Evolutionary conservation across 1,140 invertebrate genomes (phyloP), one percentile per base, ranked within the genome.

Genomic region (Scaptomyza graminum): DNA sequence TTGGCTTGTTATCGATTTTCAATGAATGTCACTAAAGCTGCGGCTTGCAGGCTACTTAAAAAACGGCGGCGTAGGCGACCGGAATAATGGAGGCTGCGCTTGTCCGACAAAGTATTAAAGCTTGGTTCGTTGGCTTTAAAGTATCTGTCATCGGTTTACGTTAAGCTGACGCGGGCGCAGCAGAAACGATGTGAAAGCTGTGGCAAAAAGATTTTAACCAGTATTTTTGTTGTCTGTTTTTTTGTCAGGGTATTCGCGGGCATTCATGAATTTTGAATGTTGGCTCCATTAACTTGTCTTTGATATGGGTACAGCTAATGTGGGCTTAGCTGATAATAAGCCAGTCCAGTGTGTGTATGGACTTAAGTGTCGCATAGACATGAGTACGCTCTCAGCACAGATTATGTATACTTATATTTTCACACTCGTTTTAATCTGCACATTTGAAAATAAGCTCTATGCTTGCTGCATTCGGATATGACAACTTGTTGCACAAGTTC

Each of bases 1-100:
- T 7, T 52, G 65, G 39, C 49, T 56, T 72, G 18, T 47, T 75
- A 84, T 84, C 74, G 81, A 84, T 84, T 84, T 85, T 81, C 63
- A 55, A 83, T 75, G 74, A 57, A 46, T 41, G 18, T 25, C 7
- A 16, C 59, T 13, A 63, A 54, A 13, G 15, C 16, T 57, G 8
- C 2, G 22, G n/a, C 12, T 12, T n/a, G 51, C 6, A 15, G 12
- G 4, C 25, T 11, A 13, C 1, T n/a, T 8, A 7, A 6, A 18
- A 11, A 11, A 41, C 1, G 25, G 5, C 18, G n/a, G n/a, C 18
- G 2, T 1, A 22, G n/a, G 8, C 4, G 11, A 6, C 8, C 31
- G n/a, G 8, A 16, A 9, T n/a, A 22, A 2, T 1, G 54, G 47
- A 66, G 28, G 54, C 62, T 71, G 68, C 37, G 61, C 44, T 22